phyloP scores from a whole-genome alignment of 2,888 invertebrate genomes.

The Orchestes rusci region DNA sequence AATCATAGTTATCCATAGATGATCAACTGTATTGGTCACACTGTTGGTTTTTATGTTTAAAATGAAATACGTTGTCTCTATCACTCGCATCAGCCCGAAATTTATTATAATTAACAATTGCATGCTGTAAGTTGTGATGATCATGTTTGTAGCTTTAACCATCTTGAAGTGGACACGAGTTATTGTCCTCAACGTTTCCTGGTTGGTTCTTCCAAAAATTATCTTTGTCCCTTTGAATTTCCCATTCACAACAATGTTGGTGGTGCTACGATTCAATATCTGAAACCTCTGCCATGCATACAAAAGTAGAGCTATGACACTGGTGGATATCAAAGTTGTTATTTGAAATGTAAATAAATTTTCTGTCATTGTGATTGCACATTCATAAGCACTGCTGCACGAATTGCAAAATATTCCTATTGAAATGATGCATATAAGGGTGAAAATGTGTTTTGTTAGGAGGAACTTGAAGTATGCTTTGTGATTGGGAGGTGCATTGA shows the following conservation, averaged over 20 bases:
- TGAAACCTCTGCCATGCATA: constrained; percentile 6
- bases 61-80: constrained; percentile 7
- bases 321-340: no score
- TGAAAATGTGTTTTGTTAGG: no score
- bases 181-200: constrained; percentile 9
- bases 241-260: constrained; percentile 12
- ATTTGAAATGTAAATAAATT: no score
- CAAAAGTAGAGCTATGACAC: constrained; percentile 7
- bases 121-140: constrained; percentile 12
- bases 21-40: constrained; percentile 3
- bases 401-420: no score
- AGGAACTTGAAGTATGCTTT: no score
- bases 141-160: constrained; percentile 12
- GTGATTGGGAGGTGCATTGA: no score
- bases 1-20: constrained; percentile 13
- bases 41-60: constrained; percentile 3
- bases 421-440: no score
- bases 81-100: constrained; percentile 5
- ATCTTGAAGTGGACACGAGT: constrained; percentile 11
- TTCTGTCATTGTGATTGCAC: no score
- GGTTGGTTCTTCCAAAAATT: constrained; percentile 5
- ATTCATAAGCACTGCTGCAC: no score
- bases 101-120: constrained; percentile 13
- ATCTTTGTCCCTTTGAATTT: no score
- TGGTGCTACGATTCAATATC: constrained; percentile 8